Evolutionary conservation across 2,888 invertebrate species (phyloP), one percentile per base, ranked within the genome.

Genomic region (Mesorhabditis spiculigera): DNA sequence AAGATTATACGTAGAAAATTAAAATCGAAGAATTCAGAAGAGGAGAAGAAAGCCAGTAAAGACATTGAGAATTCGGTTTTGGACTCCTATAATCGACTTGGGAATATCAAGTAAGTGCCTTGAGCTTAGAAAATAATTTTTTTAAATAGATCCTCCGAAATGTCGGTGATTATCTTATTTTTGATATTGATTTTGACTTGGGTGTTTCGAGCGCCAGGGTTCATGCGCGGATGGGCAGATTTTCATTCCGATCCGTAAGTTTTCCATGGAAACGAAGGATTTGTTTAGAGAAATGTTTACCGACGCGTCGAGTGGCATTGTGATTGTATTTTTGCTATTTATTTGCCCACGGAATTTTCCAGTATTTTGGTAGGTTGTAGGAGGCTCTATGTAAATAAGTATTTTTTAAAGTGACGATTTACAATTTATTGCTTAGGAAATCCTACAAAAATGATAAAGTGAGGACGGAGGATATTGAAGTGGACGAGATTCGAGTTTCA

Each of bases 171-270:
- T 50, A 50, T 42, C 3, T 71, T 69, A 16, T 76, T 74, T 63
- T 43, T 72, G 0, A 41, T 76, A 50, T 68, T 76, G 10, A 73
- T 76, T 28, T 63, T 68, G 10, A 69, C 73, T 5, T 76, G 76
- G 76, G 72, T 76, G 45, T 70, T 71, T 43, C 71, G 76, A 10
- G 73, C 73, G 43, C 76, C 76, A 4, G 74, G 76, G 42, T 76
- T 76, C 58, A 67, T 71, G 4, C 50, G 68, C 4, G 76, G 76
- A 8, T 76, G 76, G 76, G 69, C 69, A 41, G 68, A 71, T 28
- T 68, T 75, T 4, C 65, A 73, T n/a, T 69, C 69, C 1, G 50
- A 69, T 8, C 16, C 58, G 4, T 62, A 71, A 58, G 64, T 6
- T 3, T 50, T 50, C 58, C n/a, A 50, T n/a, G n/a, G n/a, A 50